These are phyloP conservation scores for Tyrophagus putrescentiae DNA, from an alignment of 1,140 invertebrate species.

Conservation along the genomic window DNA sequence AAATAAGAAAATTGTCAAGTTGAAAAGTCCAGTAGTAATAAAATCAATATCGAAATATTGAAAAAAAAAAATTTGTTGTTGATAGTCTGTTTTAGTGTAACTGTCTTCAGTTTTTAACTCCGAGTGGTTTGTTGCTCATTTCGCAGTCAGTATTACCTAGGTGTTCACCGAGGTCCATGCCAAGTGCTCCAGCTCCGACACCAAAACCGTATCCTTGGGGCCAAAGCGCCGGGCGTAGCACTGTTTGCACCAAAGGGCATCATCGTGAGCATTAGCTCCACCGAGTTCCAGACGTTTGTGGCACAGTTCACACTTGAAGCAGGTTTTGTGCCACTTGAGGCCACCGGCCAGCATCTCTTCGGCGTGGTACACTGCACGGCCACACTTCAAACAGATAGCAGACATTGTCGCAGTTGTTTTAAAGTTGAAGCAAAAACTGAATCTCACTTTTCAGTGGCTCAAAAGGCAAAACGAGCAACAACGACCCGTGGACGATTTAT, in stretches of 20 bases:
- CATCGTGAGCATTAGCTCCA: slow-evolving; percentile 88
- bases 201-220: slow-evolving; percentile 46
- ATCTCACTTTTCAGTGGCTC: too few species aligned
- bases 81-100: too few species aligned
- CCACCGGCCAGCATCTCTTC: slow-evolving; percentile 93
- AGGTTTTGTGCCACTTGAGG: slow-evolving; percentile 95
- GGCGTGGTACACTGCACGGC: slow-evolving; percentile 93
- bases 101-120: slow-evolving; percentile 14
- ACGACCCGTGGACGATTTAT: too few species aligned
- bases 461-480: too few species aligned
- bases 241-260: slow-evolving; percentile 86
- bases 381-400: slow-evolving; percentile 95
- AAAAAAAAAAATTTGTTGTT: too few species aligned
- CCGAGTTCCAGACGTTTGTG: slow-evolving; percentile 92
- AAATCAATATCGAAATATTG: too few species aligned
- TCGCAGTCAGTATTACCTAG: slow-evolving; percentile 39
- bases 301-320: slow-evolving; percentile 97
- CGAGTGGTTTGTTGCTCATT: slow-evolving; percentile 27
- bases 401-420: too few species aligned
- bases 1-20: too few species aligned
- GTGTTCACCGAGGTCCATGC: slow-evolving; percentile 82
- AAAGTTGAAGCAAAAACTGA: too few species aligned
- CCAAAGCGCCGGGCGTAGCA: slow-evolving; percentile 96
- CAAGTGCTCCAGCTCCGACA: slow-evolving; percentile 31
- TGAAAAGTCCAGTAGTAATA: too few species aligned